Percentiles rank a stretch among this genome's conserved stretches.
phyloP scores from a whole-genome alignment of 2,888 invertebrate species.

The Ochropacha duplaris region DNA sequence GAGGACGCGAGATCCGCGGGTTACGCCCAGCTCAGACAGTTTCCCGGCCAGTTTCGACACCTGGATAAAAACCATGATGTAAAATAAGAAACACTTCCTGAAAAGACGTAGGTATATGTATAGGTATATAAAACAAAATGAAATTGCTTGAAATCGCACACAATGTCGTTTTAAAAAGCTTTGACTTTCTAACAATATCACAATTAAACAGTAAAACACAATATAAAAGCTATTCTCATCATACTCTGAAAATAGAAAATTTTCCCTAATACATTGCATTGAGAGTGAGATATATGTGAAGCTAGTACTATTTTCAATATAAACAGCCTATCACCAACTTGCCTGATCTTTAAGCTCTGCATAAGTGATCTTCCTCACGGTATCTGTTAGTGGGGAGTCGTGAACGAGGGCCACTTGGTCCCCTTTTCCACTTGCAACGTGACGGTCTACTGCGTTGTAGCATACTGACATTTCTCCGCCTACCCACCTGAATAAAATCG shows the following conservation, averaged over 20 bases:
- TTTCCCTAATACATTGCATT: too few species aligned
- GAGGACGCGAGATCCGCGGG: conserved; percentile 91
- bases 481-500: conserved; percentile 85
- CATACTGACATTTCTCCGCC: conserved; percentile 97
- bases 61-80: conserved; percentile 56
- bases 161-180: too few species aligned
- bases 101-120: background rate
- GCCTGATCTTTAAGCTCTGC: conserved; percentile 91
- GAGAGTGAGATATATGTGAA: too few species aligned
- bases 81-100: background rate
- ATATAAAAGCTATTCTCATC: too few species aligned
- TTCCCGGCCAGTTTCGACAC: conserved; percentile 91
- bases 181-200: too few species aligned
- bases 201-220: too few species aligned
- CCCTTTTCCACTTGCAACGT: conserved; percentile 91
- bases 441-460: conserved; percentile 96
- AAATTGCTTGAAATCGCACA: too few species aligned
- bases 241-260: too few species aligned
- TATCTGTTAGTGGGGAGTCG: conserved; percentile 94
- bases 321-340: conserved; percentile 13
- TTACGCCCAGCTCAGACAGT: conserved; percentile 89
- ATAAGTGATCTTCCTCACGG: conserved; percentile 90
- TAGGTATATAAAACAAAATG: too few species aligned
- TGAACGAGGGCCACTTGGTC: conserved; percentile 92
- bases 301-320: too few species aligned